A percentile compares a stretch with the other conserved stretches of the same genome.
These are phyloP conservation scores for Pterostichus niger DNA, from an alignment of 2,888 invertebrate genomes.

Conservation along the genomic window DNA sequence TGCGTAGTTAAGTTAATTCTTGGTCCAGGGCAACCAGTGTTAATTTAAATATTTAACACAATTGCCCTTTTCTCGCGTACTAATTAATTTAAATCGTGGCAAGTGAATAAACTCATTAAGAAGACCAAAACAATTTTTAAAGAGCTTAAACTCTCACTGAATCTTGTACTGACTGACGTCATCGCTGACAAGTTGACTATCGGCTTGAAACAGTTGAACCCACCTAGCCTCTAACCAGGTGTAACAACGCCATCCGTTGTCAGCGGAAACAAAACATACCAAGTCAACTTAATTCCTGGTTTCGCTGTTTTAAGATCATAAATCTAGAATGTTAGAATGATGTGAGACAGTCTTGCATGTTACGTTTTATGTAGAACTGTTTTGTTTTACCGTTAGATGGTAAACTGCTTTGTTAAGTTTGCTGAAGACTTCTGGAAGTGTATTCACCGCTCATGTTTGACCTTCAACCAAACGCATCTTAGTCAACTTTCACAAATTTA, in stretches of 20 bases:
- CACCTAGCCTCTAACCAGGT: conserved; percentile 34
- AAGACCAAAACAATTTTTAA: conserved; percentile 43
- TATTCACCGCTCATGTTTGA: conserved; percentile 44
- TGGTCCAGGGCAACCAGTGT: conserved; percentile 3
- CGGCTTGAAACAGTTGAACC: conserved; percentile 6
- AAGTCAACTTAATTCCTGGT: conserved; percentile 19
- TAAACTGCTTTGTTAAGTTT: conserved; percentile 45
- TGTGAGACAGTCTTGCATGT: conserved; percentile 29
- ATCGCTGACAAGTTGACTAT: conserved; percentile 23
- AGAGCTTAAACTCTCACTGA: conserved; percentile 44
- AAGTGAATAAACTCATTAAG: conserved; percentile 54
- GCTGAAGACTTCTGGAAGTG: conserved; percentile 36
- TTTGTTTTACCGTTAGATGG: conserved; percentile 13
- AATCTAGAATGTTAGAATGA: conserved; percentile 31
- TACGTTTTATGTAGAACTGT: conserved; percentile 39
- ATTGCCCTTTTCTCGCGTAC: conserved; percentile 40
- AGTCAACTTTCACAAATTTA: conserved; percentile 49
- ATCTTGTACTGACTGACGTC: conserved; percentile 21
- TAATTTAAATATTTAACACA: conserved; percentile 43
- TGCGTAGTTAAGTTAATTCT: neutral
- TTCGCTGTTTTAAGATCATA: conserved; percentile 35
- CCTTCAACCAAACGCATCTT: conserved; percentile 32
- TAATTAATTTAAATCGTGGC: conserved; percentile 46
- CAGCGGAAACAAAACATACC: conserved; percentile 31
- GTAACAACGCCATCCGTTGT: conserved; percentile 19